Conservation (phyloP, 2,113 vertebrate genomes). For the Anthoscopus minutus region DNA sequence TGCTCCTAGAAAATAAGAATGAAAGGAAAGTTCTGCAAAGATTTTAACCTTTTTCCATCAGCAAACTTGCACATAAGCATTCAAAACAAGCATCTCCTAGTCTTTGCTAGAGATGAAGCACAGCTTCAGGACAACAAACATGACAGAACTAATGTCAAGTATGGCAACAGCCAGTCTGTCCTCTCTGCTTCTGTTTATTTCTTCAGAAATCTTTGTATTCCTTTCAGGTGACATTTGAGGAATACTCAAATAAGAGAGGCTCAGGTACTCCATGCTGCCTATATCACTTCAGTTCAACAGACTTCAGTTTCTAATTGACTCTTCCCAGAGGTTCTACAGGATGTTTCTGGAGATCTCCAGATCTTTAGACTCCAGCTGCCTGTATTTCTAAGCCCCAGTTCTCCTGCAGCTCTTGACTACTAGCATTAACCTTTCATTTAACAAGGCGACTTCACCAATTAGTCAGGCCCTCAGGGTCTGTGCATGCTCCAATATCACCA, state of each 20-base stretch:
- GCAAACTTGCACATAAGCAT: not conserved
- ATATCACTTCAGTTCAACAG: not conserved
- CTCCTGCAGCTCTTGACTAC: not conserved
- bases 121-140: not conserved
- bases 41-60: not conserved
- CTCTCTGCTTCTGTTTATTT: not conserved
- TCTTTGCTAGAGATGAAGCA: not conserved
- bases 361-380: not conserved
- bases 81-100: not conserved
- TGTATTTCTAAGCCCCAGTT: not conserved
- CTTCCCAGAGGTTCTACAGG: not conserved
- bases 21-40: not conserved
- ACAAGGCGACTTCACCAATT: not conserved
- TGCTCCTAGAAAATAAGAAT: not conserved
- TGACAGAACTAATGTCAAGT: not conserved
- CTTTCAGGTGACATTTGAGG: not conserved
- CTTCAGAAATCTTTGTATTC: not conserved
- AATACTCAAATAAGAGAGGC: not conserved
- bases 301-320: not conserved
- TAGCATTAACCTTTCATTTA: not conserved
- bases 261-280: not conserved
- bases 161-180: not conserved
- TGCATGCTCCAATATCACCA: rapidly evolving
- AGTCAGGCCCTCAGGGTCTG: not conserved
- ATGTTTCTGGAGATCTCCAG: not conserved